Base-by-base conservation (phyloP, 2,888 invertebrate genomes). In the Scaeva pyrastri region DNA sequence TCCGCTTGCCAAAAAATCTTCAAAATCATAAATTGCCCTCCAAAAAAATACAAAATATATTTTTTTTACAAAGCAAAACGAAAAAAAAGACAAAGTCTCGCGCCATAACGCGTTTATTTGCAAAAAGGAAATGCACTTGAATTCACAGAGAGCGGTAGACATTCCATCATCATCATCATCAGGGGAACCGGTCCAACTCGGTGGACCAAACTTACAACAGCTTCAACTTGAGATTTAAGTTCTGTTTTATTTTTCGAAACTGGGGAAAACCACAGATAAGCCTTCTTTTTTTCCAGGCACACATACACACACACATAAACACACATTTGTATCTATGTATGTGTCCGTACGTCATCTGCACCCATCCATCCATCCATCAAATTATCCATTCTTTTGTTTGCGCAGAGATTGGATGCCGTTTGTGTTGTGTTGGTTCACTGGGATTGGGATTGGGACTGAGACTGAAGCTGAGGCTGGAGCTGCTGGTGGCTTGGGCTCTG, bases 311-410 rank as follows among this genome's bases (percentile, higher is more conserved):
- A 21, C 1, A 41, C 7, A 11, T 0, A 26, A 1, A 41, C 19
- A 1, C n/a, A n/a, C n/a, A n/a, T n/a, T n/a, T n/a, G n/a, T n/a
- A n/a, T 7, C 6, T 3, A 23, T 4, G 2, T 3, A 23, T 10
- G 2, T 56, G 2, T 5, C 21, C 19, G 39, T 82, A 72, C 86
- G 73, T 86, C 86, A 81, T 77, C 76, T 43, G 72, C 70, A 86
- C 64, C 82, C 86, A 86, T 86, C 81, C 85, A 85, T 84, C 84
- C 84, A 86, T 86, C 86, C 86, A 86, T 86, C 86, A 86, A 86
- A 86, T 86, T 82, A 86, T 78, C 86, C 86, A 86, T 86, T 86
- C 86, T 86, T 86, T 86, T 86, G 86, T 86, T 86, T 86, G 82
- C 26, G 41, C 77, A 64, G 71, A 86, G 82, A 86, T 86, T 86